Base-by-base conservation (phyloP, 2,113 vertebrate genomes). In the Muscicapa adusta region DNA sequence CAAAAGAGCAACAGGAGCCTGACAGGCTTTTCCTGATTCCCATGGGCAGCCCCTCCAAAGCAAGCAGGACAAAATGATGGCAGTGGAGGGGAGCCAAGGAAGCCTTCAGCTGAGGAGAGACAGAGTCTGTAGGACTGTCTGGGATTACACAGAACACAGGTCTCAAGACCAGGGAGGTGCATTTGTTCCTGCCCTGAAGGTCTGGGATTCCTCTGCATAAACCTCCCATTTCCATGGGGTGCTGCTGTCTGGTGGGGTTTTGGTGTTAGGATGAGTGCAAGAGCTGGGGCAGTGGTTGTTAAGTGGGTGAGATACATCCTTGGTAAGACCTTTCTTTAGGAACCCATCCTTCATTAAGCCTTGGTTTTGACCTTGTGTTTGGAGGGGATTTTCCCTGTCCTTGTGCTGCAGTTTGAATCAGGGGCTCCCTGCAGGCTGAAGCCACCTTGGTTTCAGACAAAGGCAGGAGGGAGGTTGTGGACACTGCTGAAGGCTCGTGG, bases 11-110 rank as follows among this genome's bases (percentile, higher is more conserved):
- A 48, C 9, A 24, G 68, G 94, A 79, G 33, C 66, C 70, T 77
- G 92, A 82, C 47, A 96, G 50, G 67, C 28, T 53, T 92, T 45
- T 50, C 34, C 22, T 18, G 33, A 58, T 93, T 89, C 94, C 95
- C 93, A 63, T 12, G 53, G 60, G 61, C 76, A 90, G 81, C 33
- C 31, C 53, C 18, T 73, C 50, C 56, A 53, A 73, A 36, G 70
- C 66, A 12, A 38, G 60, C 48, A 68, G 28, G 70, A 63, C 92
- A 68, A 51, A 93, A 31, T 0, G 5, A 29, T 29, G 31, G 60
- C 10, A 22, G 25, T 24, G 42, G 63, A 58, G 57, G 33, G 66
- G 26, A 74, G 15, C 31, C 48, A 93, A 67, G 60, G 14, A 31
- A n/a, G 10, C 33, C 57, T 56, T 33, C 20, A 48, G 33, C 16